A percentile compares a stretch with the other conserved stretches of the same genome.
These are phyloP conservation scores for Byasa hedistus DNA, from an alignment of 2,888 invertebrate species.

Conservation along the genomic window DNA sequence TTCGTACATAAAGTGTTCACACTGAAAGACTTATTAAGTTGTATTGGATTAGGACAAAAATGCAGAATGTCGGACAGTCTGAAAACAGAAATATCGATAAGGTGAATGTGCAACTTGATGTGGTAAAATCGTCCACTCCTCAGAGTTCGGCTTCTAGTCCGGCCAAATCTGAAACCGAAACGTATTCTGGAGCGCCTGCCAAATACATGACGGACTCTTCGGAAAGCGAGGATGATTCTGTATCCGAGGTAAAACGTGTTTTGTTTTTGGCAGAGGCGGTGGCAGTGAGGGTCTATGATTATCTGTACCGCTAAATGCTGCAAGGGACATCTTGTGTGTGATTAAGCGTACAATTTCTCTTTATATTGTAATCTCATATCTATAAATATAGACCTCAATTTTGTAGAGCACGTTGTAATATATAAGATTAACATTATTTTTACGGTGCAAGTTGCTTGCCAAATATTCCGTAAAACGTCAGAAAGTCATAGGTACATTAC, in stretches of 20 bases:
- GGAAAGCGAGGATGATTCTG: constrained; percentile 97
- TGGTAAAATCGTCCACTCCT: constrained; percentile 88
- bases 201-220: constrained; percentile 96
- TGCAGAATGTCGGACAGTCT: constrained; percentile 95
- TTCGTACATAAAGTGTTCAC: constrained; percentile 77
- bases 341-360: constrained; percentile 64
- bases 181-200: constrained; percentile 90
- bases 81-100: constrained; percentile 91
- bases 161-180: constrained; percentile 92
- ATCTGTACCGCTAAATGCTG: constrained; percentile 82
- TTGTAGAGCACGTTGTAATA: constrained; percentile 60
- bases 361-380: constrained; percentile 52
- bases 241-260: constrained; percentile 92
- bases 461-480: constrained; percentile 80
- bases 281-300: constrained; percentile 78
- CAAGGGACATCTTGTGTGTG: constrained; percentile 84
- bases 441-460: constrained; percentile 75
- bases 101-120: constrained; percentile 86
- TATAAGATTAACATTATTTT: constrained; percentile 58
- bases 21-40: constrained; percentile 78
- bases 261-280: constrained; percentile 78
- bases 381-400: constrained; percentile 49
- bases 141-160: constrained; percentile 91
- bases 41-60: constrained; percentile 86
- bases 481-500: constrained; percentile 79